phyloP scores from a whole-genome alignment of 2,797 vertebrate genomes.

The Falco columbarius region DNA sequence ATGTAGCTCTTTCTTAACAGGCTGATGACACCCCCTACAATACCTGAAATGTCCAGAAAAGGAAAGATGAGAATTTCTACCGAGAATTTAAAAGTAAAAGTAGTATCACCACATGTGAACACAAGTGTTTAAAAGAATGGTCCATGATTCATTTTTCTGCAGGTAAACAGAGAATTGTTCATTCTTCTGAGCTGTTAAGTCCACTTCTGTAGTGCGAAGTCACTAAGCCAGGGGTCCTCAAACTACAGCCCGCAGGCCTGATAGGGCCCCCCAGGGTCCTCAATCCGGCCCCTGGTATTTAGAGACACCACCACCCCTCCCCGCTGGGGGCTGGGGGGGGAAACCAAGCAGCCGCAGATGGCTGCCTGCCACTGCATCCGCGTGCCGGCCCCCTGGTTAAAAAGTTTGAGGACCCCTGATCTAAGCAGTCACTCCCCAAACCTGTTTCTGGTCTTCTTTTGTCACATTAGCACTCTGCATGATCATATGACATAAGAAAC shows the following conservation, averaged over 20 bases:
- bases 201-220: not conserved
- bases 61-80: not conserved
- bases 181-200: not conserved
- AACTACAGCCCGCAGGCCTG: too few relatives aligned
- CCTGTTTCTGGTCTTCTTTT: not conserved
- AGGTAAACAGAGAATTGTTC: not conserved
- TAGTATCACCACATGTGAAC: not conserved
- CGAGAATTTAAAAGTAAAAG: not conserved
- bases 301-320: too few relatives aligned
- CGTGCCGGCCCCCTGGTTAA: too few relatives aligned
- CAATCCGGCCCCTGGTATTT: too few relatives aligned
- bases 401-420: too few relatives aligned
- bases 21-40: not conserved
- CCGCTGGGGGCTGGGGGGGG: too few relatives aligned
- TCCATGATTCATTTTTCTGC: not conserved
- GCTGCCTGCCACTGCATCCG: too few relatives aligned
- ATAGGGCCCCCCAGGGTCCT: too few relatives aligned
- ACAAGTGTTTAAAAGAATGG: not conserved
- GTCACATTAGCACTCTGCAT: not conserved
- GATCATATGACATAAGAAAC: not conserved
- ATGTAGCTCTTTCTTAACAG: not conserved
- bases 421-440: not conserved
- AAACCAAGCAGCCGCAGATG: too few relatives aligned
- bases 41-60: not conserved
- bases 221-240: not conserved